Conservation (phyloP, 30 jellyfish, hydroid and myxozoan genomes). For the Cassiopea andromeda region DNA sequence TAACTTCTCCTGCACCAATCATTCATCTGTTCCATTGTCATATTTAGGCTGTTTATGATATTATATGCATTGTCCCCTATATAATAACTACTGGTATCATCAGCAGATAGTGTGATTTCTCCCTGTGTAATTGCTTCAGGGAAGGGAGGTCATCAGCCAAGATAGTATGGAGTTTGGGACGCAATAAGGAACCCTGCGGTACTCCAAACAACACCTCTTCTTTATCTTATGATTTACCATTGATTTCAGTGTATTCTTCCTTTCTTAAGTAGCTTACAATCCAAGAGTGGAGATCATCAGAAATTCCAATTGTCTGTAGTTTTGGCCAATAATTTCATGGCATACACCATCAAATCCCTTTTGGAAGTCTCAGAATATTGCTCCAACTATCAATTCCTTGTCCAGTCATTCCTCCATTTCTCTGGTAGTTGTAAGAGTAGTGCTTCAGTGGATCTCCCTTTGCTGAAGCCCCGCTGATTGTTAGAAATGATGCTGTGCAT, state of each 20-base stretch:
- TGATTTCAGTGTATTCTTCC: constrained; percentile 28
- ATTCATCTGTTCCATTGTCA: constrained; percentile 35
- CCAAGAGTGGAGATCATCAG: constrained; percentile 53
- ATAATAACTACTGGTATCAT: constrained; percentile 26
- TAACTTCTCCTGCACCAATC: constrained; percentile 43
- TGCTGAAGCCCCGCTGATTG: constrained; percentile 69
- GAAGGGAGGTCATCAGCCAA: constrained; percentile 17
- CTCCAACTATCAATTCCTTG: constrained; percentile 46
- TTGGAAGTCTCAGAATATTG: constrained; percentile 41
- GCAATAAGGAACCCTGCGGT: constrained; percentile 28
- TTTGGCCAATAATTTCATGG: constrained; percentile 63
- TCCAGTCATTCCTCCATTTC: constrained; percentile 49
- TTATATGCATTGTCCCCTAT: constrained; percentile 20
- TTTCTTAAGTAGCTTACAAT: constrained; percentile 33
- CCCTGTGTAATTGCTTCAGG: constrained; percentile 30
- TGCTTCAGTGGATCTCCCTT: constrained; percentile 63
- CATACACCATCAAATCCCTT: constrained; percentile 72
- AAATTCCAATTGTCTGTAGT: constrained; percentile 66
- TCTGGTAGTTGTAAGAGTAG: constrained; percentile 52
- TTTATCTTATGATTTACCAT: constrained; percentile 1
- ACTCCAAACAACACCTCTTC: constrained; percentile 26
- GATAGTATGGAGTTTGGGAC: constrained; percentile 38
- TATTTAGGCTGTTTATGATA: constrained; percentile 35
- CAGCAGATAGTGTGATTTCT: constrained; percentile 22
- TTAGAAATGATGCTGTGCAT: constrained; percentile 34